Base-by-base conservation (phyloP, 2,888 invertebrate species). In the Microdon myrmicae region DNA sequence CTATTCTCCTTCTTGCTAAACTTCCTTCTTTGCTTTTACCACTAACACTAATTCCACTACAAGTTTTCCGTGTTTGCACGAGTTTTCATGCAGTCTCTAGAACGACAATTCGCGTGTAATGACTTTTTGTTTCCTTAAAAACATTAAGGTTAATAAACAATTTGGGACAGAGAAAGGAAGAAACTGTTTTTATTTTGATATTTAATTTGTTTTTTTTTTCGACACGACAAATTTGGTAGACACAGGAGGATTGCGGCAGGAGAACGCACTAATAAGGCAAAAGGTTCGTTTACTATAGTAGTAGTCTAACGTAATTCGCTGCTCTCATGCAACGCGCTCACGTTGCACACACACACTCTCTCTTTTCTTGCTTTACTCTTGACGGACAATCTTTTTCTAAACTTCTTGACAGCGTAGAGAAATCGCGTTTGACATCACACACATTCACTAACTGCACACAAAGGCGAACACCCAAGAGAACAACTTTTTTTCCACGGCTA, bases 341-440 rank as follows among this genome's bases (percentile, higher is more conserved):
- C 37, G n/a, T n/a, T n/a, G n/a, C n/a, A n/a, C n/a, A n/a, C n/a
- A n/a, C 39, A 41, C 41, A 28, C 37, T 48, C 16, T 39, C 10
- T 22, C 8, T 39, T 22, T 22, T 39, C 38, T 26, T 19, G n/a
- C n/a, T n/a, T n/a, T n/a, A n/a, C n/a, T n/a, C n/a, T n/a, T n/a
- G n/a, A n/a, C n/a, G n/a, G n/a, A n/a, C n/a, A n/a, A n/a, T n/a
- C n/a, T n/a, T 14, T 22, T 35, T 12, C 13, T 22, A 23, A 38
- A 38, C 43, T 58, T 58, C 51, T 58, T 64, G 51, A 47, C 56
- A 64, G 64, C 64, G n/a, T n/a, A 64, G 64, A 64, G 64, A 64
- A 64, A 64, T 64, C 64, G 64, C 58, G 58, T 58, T 64, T 64
- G 64, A 51, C 58, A 64, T 53, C 35, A 41, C 35, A 61, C 61